These are phyloP conservation scores for Ceyx cyanopectus DNA, from an alignment of 2,113 vertebrate genomes.

Conservation along the genomic window DNA sequence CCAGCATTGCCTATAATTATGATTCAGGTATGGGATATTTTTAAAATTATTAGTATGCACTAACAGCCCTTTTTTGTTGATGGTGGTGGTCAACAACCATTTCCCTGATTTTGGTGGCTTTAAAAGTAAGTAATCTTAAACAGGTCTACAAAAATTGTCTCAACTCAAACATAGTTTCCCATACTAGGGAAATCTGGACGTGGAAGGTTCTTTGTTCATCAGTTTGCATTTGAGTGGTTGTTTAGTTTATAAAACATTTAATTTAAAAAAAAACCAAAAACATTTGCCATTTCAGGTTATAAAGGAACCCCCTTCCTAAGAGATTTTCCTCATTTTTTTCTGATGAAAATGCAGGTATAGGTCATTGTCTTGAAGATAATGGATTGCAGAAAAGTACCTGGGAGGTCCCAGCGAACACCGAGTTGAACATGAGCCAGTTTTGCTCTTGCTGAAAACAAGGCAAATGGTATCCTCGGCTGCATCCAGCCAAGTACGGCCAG, in stretches of 20 bases:
- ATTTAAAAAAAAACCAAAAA: not conserved
- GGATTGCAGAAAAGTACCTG: not conserved
- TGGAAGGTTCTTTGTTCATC: not conserved
- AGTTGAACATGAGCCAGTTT: not conserved
- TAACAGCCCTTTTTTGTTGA: not conserved
- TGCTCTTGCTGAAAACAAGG: not conserved
- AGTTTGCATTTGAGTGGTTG: not conserved
- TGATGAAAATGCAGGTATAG: not conserved
- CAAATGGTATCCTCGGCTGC: not conserved
- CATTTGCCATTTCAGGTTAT: not conserved
- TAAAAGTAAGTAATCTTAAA: not conserved
- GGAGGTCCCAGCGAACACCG: rapidly evolving
- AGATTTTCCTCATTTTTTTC: not conserved
- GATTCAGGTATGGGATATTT: not conserved
- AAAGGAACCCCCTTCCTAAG: not conserved
- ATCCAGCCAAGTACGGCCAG: not conserved
- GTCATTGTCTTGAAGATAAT: not conserved
- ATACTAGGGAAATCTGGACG: not conserved
- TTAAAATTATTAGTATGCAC: not conserved
- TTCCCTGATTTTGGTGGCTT: not conserved
- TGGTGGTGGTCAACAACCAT: not conserved
- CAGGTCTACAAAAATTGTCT: not conserved
- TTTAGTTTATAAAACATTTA: not conserved
- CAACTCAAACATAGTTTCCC: not conserved
- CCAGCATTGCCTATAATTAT: not conserved